A percentile compares a stretch with the other conserved stretches of the same genome.
phyloP scores from a whole-genome alignment of 2,797 vertebrate genomes.

The Poecile montanus region DNA sequence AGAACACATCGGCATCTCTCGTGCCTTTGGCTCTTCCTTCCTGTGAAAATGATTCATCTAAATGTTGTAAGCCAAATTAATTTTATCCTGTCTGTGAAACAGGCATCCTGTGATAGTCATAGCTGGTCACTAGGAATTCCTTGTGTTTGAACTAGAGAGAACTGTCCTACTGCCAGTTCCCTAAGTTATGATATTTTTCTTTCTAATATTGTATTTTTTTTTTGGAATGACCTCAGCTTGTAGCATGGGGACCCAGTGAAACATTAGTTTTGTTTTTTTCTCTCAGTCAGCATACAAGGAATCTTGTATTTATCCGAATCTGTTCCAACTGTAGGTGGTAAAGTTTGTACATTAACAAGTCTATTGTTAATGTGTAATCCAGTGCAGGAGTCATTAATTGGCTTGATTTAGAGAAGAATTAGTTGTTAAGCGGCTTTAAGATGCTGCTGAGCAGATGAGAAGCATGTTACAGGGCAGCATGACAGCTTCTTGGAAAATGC shows the following conservation, averaged over 20 bases:
- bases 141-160: not conserved
- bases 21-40: not conserved
- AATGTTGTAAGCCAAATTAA: not conserved
- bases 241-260: not conserved
- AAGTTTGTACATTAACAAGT: not conserved
- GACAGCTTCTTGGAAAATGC: not conserved
- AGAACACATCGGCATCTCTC: not conserved
- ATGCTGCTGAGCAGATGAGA: not conserved
- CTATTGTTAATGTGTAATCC: constrained; percentile 1
- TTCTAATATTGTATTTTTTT: not conserved
- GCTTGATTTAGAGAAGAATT: not conserved
- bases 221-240: not conserved
- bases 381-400: not conserved
- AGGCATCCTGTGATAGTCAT: not conserved
- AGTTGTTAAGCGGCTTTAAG: not conserved
- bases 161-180: not conserved
- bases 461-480: not conserved
- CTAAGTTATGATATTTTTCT: not conserved
- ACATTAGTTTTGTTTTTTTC: not conserved
- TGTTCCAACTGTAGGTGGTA: not conserved
- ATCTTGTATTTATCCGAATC: not conserved
- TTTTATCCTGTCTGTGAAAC: not conserved
- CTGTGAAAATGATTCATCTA: not conserved
- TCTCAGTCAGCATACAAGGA: not conserved
- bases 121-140: not conserved